Evolutionary conservation across 2,797 vertebrate species (phyloP).

Genomic region (Streptopelia turtur): DNA sequence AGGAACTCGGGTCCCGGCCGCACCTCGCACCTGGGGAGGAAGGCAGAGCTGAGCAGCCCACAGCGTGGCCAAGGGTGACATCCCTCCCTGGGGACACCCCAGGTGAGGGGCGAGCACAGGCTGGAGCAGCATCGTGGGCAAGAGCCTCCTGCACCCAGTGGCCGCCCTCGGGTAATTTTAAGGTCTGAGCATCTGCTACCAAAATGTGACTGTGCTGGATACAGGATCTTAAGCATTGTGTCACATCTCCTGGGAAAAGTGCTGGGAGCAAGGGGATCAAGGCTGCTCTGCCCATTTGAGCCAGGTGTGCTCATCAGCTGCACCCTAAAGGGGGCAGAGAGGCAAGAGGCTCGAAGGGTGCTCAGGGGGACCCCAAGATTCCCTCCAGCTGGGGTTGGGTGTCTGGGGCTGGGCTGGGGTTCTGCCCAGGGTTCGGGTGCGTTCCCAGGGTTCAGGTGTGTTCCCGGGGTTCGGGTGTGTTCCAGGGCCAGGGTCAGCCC

Average conservation of each 20-base stretch:
- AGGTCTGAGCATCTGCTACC: not conserved
- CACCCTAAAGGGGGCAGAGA: accelerated
- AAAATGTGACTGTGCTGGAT: accelerated
- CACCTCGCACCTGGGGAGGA: slow-evolving; percentile 86
- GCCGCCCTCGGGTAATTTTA: not conserved
- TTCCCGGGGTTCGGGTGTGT: too few species aligned
- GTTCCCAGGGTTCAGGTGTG: too few species aligned
- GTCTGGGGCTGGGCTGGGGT: not conserved
- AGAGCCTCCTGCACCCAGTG: not conserved
- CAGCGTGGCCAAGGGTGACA: accelerated
- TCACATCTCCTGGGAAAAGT: too few species aligned
- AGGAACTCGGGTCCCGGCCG: slow-evolving; percentile 92
- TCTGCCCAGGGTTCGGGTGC: not conserved
- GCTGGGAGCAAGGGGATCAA: accelerated
- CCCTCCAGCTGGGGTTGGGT: not conserved
- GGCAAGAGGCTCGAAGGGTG: not conserved
- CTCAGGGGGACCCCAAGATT: not conserved
- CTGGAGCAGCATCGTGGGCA: accelerated
- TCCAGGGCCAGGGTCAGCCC: too few species aligned
- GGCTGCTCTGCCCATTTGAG: not conserved
- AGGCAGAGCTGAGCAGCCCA: not conserved
- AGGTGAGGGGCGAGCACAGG: accelerated
- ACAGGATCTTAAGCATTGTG: accelerated
- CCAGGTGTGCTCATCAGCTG: not conserved
- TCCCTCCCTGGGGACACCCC: not conserved